phyloP scores from a whole-genome alignment of 2,797 vertebrate species.

The Philypnodon macrostomus region DNA sequence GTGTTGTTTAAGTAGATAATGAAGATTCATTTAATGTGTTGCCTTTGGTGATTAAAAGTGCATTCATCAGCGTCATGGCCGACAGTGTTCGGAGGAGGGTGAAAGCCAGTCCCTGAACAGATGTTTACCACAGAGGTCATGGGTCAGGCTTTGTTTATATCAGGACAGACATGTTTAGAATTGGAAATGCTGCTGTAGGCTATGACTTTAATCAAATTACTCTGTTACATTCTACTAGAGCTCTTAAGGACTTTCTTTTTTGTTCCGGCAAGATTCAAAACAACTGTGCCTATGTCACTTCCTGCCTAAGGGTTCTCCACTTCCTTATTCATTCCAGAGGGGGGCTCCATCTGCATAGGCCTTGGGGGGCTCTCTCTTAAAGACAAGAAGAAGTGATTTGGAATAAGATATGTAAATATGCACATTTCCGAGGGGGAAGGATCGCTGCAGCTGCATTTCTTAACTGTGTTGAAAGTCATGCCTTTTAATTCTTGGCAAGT shows the following conservation, averaged over 20 bases:
- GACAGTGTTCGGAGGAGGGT: constrained; percentile 62
- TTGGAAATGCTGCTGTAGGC: constrained; percentile 78
- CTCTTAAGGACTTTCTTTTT: constrained; percentile 64
- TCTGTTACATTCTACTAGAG: constrained; percentile 30
- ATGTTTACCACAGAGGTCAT: constrained; percentile 79
- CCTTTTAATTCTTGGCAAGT: constrained; percentile 79
- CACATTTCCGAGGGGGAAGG: constrained; percentile 62
- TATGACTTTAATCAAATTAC: constrained; percentile 78
- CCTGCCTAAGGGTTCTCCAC: constrained; percentile 74
- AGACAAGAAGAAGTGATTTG: constrained; percentile 71
- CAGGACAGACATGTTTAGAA: constrained; percentile 78
- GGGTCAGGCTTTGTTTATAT: constrained; percentile 78
- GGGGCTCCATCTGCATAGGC: constrained; percentile 53
- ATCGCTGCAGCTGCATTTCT: constrained; percentile 77
- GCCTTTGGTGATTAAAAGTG: constrained; percentile 74
- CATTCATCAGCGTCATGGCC: constrained; percentile 74
- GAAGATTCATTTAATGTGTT: constrained; percentile 72
- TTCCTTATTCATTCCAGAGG: constrained; percentile 78
- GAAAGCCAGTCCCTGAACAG: constrained; percentile 76
- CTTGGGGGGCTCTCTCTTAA: constrained; percentile 53
- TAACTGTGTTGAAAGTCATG: constrained; percentile 77
- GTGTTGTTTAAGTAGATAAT: constrained; percentile 65
- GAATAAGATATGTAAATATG: constrained; percentile 79
- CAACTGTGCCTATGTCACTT: constrained; percentile 81
- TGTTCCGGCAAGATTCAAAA: constrained; percentile 76